phyloP scores from a whole-genome alignment of 64 coral and sea anemone species.

The Montipora efflorescens region DNA sequence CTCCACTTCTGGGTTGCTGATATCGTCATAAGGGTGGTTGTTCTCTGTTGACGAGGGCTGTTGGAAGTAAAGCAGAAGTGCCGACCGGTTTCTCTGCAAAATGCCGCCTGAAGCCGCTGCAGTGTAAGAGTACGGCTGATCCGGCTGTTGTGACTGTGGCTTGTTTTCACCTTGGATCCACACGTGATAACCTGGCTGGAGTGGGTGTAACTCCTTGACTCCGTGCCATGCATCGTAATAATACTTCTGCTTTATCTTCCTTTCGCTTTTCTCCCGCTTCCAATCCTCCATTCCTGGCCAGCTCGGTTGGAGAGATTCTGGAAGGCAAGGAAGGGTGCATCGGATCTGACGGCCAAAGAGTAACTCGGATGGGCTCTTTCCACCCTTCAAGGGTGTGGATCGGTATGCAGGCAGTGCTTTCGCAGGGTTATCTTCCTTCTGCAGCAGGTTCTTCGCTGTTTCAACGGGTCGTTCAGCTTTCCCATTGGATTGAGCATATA shows the following conservation, averaged over 20 bases:
- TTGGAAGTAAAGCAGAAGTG: conserved; percentile 7
- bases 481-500: no score
- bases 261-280: no score
- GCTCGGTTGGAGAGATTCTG: neutral
- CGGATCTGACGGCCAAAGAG: no score
- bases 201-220: neutral
- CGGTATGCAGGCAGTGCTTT: conserved; percentile 47
- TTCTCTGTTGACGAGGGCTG: neutral
- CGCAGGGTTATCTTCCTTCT: no score
- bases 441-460: no score
- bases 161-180: conserved; percentile 16
- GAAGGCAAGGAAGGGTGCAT: conserved; percentile 3
- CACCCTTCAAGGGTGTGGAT: conserved; percentile 17
- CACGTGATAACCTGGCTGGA: conserved; percentile 13
- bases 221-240: conserved; percentile 23
- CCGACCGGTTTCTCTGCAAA: conserved; percentile 25
- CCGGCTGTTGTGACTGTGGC: neutral
- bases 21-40: neutral
- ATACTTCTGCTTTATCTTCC: conserved; percentile 44
- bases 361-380: no score
- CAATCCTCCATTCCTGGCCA: no score
- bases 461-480: no score
- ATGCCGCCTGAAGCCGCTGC: neutral
- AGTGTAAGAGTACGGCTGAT: conserved; percentile 27
- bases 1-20: neutral